Conservation (phyloP, 2,888 invertebrate species). For the Epistrophe grossulariae region DNA sequence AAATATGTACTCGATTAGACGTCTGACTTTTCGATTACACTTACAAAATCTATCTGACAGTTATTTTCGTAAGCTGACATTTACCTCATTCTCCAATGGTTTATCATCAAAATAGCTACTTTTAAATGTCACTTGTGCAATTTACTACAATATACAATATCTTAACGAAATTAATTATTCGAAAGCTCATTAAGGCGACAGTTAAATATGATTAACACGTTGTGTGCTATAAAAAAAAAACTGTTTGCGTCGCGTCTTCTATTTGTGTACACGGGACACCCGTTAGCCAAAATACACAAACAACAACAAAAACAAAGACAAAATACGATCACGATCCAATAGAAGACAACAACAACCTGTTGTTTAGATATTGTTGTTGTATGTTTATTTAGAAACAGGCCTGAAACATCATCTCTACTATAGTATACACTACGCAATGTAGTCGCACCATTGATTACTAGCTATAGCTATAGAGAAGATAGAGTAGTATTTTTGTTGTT, state of each 20-base stretch:
- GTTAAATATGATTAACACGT: slow-evolving; percentile 69
- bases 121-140: slow-evolving; percentile 41
- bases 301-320: not conserved
- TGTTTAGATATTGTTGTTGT: slow-evolving; percentile 42
- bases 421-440: slow-evolving; percentile 48
- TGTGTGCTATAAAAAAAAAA: slow-evolving; percentile 16
- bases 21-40: not conserved
- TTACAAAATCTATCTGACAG: not conserved
- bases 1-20: no score
- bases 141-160: slow-evolving; percentile 2
- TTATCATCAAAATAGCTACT: not conserved
- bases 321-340: slow-evolving; percentile 41
- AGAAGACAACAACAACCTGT: slow-evolving; percentile 66
- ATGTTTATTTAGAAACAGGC: not conserved
- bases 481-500: slow-evolving; percentile 4
- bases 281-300: not conserved
- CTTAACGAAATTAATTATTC: slow-evolving; percentile 22
- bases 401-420: slow-evolving; percentile 40
- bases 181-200: slow-evolving; percentile 62
- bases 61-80: not conserved
- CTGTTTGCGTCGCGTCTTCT: not conserved
- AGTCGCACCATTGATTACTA: not conserved
- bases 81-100: not conserved
- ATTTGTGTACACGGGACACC: not conserved
- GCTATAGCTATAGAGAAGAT: slow-evolving; percentile 38